phyloP scores from a whole-genome alignment of 2,113 vertebrate species.

The Megaleporinus macrocephalus region DNA sequence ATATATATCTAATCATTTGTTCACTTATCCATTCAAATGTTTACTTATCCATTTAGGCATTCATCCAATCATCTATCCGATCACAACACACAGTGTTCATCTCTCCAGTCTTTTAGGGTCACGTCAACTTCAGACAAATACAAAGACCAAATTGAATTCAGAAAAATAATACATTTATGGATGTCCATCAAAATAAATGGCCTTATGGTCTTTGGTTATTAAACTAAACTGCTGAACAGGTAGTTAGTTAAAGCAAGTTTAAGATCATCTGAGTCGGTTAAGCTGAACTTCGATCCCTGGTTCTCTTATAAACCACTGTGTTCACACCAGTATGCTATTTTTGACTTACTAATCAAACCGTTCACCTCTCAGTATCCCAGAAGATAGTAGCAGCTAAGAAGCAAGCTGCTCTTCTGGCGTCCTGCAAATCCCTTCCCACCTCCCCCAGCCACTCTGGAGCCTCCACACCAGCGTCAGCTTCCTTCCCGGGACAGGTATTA shows the following conservation, averaged over 20 bases:
- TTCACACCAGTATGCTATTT: not conserved
- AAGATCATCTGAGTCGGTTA: not conserved
- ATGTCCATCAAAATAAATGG: not conserved
- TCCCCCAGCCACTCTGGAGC: conserved; percentile 91
- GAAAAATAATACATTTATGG: no score
- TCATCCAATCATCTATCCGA: no score
- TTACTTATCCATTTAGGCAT: no score
- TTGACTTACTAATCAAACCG: conserved; percentile 16
- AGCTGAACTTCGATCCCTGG: conserved; percentile 12
- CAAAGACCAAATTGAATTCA: no score
- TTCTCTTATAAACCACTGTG: not conserved
- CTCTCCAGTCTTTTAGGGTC: not conserved
- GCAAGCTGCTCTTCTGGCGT: conserved; percentile 86
- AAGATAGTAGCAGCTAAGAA: conserved; percentile 88
- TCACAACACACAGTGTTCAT: no score
- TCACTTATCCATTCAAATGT: no score
- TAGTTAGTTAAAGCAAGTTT: not conserved
- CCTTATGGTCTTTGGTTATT: no score
- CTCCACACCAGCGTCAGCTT: conserved; percentile 84
- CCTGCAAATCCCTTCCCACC: conserved; percentile 95
- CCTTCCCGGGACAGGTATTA: conserved; percentile 81
- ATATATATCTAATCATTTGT: no score
- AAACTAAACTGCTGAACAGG: no score
- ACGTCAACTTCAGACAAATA: no score
- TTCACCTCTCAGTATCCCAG: conserved; percentile 82